A percentile compares a stretch with the other conserved stretches of the same genome.
phyloP scores from a whole-genome alignment of 2,797 vertebrate species.

The Onychomys arenicola region DNA sequence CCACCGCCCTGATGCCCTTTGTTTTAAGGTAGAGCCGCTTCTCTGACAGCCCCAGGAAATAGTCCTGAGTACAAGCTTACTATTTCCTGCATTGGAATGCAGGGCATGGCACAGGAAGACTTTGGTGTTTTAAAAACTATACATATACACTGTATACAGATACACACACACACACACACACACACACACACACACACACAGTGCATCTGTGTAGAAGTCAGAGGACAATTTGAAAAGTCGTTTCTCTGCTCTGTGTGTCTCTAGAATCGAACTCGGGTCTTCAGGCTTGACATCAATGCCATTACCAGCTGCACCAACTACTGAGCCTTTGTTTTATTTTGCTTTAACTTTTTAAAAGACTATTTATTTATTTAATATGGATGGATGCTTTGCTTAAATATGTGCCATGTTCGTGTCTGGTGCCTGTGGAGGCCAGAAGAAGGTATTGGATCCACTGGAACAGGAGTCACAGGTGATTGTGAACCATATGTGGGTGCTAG shows the following conservation, averaged over 20 bases:
- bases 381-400: background rate
- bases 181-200: background rate
- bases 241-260: background rate
- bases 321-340: background rate
- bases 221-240: background rate
- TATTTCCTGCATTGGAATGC: background rate
- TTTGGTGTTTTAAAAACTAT: background rate
- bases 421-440: background rate
- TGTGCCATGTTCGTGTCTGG: background rate
- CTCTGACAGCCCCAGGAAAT: background rate
- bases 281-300: background rate
- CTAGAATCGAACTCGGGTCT: background rate
- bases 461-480: too few relatives aligned
- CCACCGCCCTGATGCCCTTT: background rate
- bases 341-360: background rate
- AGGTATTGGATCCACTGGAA: background rate
- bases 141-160: background rate
- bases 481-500: background rate
- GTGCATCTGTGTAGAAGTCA: background rate
- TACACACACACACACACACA: background rate
- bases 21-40: background rate
- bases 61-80: background rate
- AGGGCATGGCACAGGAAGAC: background rate
- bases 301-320: background rate
- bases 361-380: background rate